These are phyloP conservation scores for Pelecanus crispus DNA, from an alignment of 2,113 vertebrate species.

Conservation along the genomic window DNA sequence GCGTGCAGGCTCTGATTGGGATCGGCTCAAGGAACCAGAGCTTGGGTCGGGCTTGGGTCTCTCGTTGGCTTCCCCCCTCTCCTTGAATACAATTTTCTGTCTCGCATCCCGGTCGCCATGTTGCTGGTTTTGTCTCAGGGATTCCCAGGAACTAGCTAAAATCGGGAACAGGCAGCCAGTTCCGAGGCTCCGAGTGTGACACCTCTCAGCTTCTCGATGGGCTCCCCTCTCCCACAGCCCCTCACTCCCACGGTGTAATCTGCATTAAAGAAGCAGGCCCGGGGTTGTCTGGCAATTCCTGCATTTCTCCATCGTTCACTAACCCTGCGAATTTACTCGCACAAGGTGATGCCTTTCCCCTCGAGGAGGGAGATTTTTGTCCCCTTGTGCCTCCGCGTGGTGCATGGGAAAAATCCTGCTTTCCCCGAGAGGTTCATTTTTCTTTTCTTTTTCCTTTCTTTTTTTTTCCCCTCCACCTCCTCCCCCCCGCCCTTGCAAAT, in stretches of 20 bases:
- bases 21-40: slow-evolving; percentile 27
- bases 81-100: background rate
- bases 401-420: background rate
- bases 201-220: rapidly evolving
- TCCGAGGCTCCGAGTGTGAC: background rate
- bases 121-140: background rate
- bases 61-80: background rate
- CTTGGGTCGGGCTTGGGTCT: background rate
- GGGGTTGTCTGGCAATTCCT: background rate
- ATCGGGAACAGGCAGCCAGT: background rate
- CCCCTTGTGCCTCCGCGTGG: rapidly evolving
- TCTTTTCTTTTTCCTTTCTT: rapidly evolving
- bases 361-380: background rate
- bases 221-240: background rate
- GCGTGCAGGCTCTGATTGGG: slow-evolving; percentile 46
- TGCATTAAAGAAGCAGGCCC: background rate
- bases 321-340: background rate
- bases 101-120: background rate
- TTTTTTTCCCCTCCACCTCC: no score
- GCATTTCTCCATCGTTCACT: background rate
- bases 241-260: background rate
- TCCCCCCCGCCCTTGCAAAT: no score
- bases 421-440: background rate
- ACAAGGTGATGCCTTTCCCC: background rate
- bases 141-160: background rate